Conservation (phyloP, 2,113 vertebrate genomes). For the Psammodynastes pulverulentus region DNA sequence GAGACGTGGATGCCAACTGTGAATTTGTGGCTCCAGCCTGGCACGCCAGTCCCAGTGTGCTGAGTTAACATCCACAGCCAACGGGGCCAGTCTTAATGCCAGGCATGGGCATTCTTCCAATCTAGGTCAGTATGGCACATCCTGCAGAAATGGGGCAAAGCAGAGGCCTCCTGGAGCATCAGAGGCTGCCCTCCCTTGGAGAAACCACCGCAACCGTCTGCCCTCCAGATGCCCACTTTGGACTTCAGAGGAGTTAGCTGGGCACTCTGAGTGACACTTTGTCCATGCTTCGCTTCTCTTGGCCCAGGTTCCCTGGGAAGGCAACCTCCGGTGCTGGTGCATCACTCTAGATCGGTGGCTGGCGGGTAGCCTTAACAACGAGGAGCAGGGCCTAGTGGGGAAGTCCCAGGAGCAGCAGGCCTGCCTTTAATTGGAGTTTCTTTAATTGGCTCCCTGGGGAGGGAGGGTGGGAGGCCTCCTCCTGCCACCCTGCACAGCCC, state of each 20-base stretch:
- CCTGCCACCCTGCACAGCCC: not conserved
- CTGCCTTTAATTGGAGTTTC: not conserved
- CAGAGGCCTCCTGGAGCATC: not conserved
- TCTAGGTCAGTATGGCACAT: not conserved
- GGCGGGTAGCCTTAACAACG: not conserved
- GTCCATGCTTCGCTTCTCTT: not conserved
- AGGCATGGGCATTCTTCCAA: not conserved
- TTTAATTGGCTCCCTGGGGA: not conserved
- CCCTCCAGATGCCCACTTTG: not conserved
- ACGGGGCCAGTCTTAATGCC: not conserved
- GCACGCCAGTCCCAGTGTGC: not conserved
- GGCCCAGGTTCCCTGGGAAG: not conserved
- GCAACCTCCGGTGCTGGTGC: not conserved
- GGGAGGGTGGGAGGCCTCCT: not conserved
- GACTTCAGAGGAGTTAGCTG: not conserved
- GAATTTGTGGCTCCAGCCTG: not conserved
- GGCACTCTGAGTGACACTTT: not conserved
- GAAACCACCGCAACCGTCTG: not conserved
- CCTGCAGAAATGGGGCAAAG: not conserved
- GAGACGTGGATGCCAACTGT: not conserved
- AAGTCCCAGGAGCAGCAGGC: not conserved
- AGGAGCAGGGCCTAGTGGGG: accelerated
- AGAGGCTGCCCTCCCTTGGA: not conserved
- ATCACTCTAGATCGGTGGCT: not conserved
- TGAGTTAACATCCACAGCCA: not conserved